Evolutionary conservation across 2,113 vertebrate genomes (phyloP), one percentile per base, ranked within the genome.

Genomic region (Nothobranchius kuhntae): DNA sequence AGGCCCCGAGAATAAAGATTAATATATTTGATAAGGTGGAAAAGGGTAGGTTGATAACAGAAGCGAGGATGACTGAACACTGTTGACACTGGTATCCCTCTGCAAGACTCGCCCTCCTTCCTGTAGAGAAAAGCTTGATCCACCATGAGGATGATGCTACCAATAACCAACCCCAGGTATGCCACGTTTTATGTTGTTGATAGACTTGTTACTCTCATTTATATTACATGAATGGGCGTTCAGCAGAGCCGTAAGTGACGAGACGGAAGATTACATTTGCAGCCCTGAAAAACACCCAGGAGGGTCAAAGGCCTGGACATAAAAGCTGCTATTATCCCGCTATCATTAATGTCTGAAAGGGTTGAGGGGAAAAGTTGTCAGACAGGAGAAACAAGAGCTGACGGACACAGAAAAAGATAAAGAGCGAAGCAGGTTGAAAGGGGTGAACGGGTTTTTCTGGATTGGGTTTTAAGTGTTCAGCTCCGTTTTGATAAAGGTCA

Each of bases 11-110:
- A 90, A 84, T 81, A 69, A 73, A 88, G 89, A 90, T 91, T 84
- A 91, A 89, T 87, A 88, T 84, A 75, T 84, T 59, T 78, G 89
- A 92, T 91, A 91, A 86, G 82, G 72, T 40, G 42, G 81, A 83
- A 86, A 84, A 82, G 79, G 83, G 67, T 75, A 73, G 65, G 70
- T 79, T 85, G 89, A 91, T 88, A 88, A 86, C 77, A 65, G 4
- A 38, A 54, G 78, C 54, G 71, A 62, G 71, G 75, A 69, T 65
- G 77, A 76, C 72, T 74, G 83, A 83, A 69, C 66, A 53, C 71
- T 65, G 81, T 61, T 71, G 81, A 83, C 76, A 75, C 13, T 76
- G 70, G 75, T 71, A 64, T 70, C 68, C 57, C 9, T 15, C 70
- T 69, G 71, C 66, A 40, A 65, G n/a, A 61, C 47, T 35, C 57